Evolutionary conservation across 2,888 invertebrate species (phyloP), one percentile per base, ranked within the genome.

Genomic region (Dryomyza anilis): DNA sequence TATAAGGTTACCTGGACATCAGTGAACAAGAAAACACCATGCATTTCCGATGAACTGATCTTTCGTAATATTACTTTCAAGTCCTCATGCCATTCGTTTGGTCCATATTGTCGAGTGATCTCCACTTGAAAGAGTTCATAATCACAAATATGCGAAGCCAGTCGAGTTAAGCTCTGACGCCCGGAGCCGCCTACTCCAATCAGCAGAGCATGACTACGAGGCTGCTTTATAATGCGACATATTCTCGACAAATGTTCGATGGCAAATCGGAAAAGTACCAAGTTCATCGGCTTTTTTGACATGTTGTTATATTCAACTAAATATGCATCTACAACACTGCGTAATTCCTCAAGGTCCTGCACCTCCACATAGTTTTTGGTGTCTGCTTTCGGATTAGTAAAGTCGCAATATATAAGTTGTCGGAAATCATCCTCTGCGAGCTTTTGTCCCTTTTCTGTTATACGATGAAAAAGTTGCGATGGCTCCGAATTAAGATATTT

Each of bases 261-360:
- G 0, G 96, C 96, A 83, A 95, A 98, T 79, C 96, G 94, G 83
- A 95, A 95, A 36, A 97, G 85, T 2, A 97, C 96, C 62, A 97
- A 86, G 82, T 95, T 93, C 97, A 97, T 97, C 0, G 96, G 96
- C 78, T 96, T 96, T 82, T 95, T 97, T 10, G 94, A 92, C 93
- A 97, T 94, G 71, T 94, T 93, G 81, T 97, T 97, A 79, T 91
- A 96, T 79, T 97, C 97, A 0, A 90, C 89, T 14, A 97, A 85
- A 83, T 93, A 96, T 0, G 91, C 91, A 73, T 97, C 96, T 0
- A 95, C 95, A 6, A 95, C 93, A 0, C 87, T 85, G 65, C 91
- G 89, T 63, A 98, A 83, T 70, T 90, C 88, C 46, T 93, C 93
- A 78, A 96, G 85, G 78, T 96, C 94, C 1, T 86, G 83, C 0